Percentiles rank a stretch among this genome's conserved stretches.
Evolutionary conservation across 2,113 vertebrate species (phyloP).

Genomic region (Oreocharis arfaki): DNA sequence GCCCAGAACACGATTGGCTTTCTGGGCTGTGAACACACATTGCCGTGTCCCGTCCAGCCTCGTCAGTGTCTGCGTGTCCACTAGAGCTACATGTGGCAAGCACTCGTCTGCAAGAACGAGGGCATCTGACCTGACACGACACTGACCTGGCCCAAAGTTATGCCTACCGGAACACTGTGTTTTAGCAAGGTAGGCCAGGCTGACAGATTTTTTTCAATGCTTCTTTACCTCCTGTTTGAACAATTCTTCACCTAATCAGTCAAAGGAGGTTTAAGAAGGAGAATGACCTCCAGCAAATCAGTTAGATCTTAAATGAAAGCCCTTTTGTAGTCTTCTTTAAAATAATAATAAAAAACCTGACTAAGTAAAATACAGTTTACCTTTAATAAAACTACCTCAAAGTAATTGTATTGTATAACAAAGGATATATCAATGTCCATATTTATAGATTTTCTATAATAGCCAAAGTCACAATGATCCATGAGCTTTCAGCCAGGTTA

Average conservation of each 20-base stretch:
- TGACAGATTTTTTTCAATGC: neutral
- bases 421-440: slow-evolving; percentile 23
- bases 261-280: neutral
- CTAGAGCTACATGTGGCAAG: neutral
- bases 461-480: slow-evolving; percentile 14
- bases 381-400: slow-evolving; percentile 23
- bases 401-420: slow-evolving; percentile 26
- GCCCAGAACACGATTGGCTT: fast-evolving
- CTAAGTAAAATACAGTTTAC: slow-evolving; percentile 46
- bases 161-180: neutral
- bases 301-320: neutral
- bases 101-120: neutral
- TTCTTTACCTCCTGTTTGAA: neutral
- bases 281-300: neutral
- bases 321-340: neutral
- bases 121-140: neutral
- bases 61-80: fast-evolving
- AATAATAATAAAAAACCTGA: neutral
- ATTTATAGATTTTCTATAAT: slow-evolving; percentile 34
- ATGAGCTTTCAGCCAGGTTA: neutral
- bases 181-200: neutral
- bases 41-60: neutral
- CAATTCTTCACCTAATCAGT: neutral
- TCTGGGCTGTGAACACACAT: fast-evolving
- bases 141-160: neutral